Base-by-base conservation (phyloP, 2,797 vertebrate species). In the Gallinago stenura region DNA sequence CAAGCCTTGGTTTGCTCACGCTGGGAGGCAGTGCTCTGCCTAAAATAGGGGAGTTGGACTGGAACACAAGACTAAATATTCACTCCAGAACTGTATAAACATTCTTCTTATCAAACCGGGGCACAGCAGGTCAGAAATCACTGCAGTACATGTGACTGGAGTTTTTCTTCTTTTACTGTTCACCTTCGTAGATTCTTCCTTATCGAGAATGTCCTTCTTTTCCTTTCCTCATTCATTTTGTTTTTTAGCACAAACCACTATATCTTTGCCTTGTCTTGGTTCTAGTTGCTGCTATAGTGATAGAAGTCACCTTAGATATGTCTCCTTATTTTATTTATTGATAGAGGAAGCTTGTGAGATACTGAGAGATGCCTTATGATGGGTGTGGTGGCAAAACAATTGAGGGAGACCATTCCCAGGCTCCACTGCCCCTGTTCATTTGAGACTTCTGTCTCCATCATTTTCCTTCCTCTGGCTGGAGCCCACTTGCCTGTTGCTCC, bases 331-430 rank as follows among this genome's bases (percentile, higher is more conserved):
- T 93, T 84, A 53, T 88, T 92, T 90, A 78, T 58, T 73, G 53
- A 7, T 33, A 60, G 78, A 80, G 94, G 95, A 95, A 95, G 68
- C 45, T 70, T 37, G 54, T 46, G 86, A 94, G 93, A 92, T 92
- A 64, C 3, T 8, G 21, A 64, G 50, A 87, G 90, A 43, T 83
- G 57, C 54, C 53, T 69, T 58, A 0, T 30, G 50, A 18, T 83
- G 93, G 93, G 83, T 89, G 94, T 87, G 90, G 90, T 94, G 57
- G 60, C 69, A 77, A 37, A 95, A 95, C 86, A 96, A 83, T 41
- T 9, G 21, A 20, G 45, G 57, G 81, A 81, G 91, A 45, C 62
- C 14, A 7, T 89, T 95, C 60, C 60, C 48, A 43, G 58, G 48
- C 72, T 65, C 15, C 12, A 1, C 25, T 57, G 72, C 62, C n/a